These are phyloP conservation scores for Bufotes viridis DNA, from an alignment of 2,797 vertebrate species.

Conservation along the genomic window DNA sequence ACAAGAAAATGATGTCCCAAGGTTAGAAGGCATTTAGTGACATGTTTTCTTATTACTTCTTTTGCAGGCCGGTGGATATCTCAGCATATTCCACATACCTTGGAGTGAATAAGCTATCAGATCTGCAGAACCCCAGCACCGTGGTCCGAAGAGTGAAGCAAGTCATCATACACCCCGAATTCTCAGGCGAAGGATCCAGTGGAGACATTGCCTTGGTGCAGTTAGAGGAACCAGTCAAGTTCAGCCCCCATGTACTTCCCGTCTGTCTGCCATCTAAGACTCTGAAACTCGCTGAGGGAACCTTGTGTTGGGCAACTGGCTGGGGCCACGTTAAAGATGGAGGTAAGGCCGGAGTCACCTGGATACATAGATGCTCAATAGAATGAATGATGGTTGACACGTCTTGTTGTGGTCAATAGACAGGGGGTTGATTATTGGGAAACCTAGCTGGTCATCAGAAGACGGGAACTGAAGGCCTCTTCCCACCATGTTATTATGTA, in stretches of 20 bases:
- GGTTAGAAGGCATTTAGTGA: background rate
- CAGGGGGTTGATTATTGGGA: no score
- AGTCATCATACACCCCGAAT: conserved; percentile 63
- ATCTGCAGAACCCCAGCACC: conserved; percentile 50
- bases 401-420: background rate
- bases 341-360: conserved; percentile 57
- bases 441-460: no score
- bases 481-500: no score
- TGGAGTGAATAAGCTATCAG: conserved; percentile 66
- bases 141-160: conserved; percentile 61
- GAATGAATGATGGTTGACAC: background rate
- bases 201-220: conserved; percentile 70
- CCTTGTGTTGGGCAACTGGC: conserved; percentile 70
- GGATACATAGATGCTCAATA: no score
- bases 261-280: conserved; percentile 68
- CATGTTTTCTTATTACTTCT: background rate
- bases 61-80: conserved; percentile 49
- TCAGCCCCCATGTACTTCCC: conserved; percentile 67
- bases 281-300: conserved; percentile 51
- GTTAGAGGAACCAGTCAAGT: conserved; percentile 64
- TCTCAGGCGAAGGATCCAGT: conserved; percentile 59
- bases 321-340: conserved; percentile 67
- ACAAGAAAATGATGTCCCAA: background rate
- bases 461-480: no score
- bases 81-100: conserved; percentile 65